Evolutionary conservation across 2,113 vertebrate species (phyloP).

Genomic region (Fregata magnificens): DNA sequence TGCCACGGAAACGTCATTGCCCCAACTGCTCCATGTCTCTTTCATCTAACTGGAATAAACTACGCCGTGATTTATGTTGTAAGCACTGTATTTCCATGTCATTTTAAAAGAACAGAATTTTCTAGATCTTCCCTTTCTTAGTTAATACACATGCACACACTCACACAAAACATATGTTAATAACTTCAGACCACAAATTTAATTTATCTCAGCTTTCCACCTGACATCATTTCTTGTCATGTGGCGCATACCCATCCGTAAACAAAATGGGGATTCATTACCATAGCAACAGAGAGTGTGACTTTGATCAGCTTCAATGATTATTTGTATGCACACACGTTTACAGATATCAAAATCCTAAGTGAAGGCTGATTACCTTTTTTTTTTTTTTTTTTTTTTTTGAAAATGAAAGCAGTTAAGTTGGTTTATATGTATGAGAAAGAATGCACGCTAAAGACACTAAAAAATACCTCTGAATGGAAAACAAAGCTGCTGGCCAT

Average conservation of each 20-base stretch:
- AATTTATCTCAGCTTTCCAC: conserved; percentile 74
- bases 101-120: conserved; percentile 36
- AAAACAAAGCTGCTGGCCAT: neutral
- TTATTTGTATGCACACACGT: conserved; percentile 75
- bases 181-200: conserved; percentile 74
- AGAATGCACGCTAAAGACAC: neutral
- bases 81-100: neutral
- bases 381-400: neutral
- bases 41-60: neutral
- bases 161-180: conserved; percentile 67
- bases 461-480: neutral
- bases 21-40: neutral
- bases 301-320: conserved; percentile 79
- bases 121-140: conserved; percentile 30
- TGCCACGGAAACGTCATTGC: neutral
- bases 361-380: conserved; percentile 63
- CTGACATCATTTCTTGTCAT: conserved; percentile 72
- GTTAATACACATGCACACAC: conserved; percentile 23
- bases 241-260: conserved; percentile 70
- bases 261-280: conserved; percentile 77
- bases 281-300: conserved; percentile 73
- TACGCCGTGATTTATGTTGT: neutral
- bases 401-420: conserved; percentile 15
- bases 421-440: neutral
- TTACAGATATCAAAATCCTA: conserved; percentile 71